Evolutionary conservation across 2,113 vertebrate genomes (phyloP).

Genomic region (Rhabdornis inornatus): DNA sequence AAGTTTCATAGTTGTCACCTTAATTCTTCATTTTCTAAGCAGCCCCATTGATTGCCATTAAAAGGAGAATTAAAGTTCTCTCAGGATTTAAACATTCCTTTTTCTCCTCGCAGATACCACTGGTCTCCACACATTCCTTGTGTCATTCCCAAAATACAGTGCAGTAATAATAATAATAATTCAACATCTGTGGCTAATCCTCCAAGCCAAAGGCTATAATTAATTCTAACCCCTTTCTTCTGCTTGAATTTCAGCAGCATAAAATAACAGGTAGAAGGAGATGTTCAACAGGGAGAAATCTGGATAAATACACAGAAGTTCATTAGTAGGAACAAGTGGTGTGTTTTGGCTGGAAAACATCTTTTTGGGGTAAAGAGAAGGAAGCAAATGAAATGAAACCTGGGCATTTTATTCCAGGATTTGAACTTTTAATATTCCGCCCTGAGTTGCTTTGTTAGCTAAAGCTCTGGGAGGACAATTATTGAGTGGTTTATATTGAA

Average conservation of each 20-base stretch:
- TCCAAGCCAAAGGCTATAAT: slow-evolving; percentile 40
- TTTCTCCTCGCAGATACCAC: background rate
- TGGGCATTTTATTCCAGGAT: background rate
- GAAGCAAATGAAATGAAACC: background rate
- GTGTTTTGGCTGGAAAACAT: background rate
- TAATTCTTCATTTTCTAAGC: background rate
- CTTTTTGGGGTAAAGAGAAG: background rate
- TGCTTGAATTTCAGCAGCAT: background rate
- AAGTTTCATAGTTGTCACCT: background rate
- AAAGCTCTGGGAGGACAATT: background rate
- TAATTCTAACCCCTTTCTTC: slow-evolving; percentile 17
- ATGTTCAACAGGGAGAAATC: background rate
- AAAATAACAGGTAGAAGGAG: background rate
- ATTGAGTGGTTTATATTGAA: background rate
- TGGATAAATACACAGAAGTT: background rate
- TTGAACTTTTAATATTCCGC: background rate
- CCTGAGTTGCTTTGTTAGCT: background rate
- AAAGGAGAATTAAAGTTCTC: background rate
- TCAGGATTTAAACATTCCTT: background rate
- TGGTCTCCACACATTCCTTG: slow-evolving; percentile 37
- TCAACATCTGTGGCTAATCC: slow-evolving; percentile 48
- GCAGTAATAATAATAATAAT: slow-evolving; percentile 56
- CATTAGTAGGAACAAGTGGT: background rate
- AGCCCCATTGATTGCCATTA: background rate
- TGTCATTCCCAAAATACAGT: slow-evolving; percentile 42